A percentile compares a stretch with the other conserved stretches of the same genome.
Conservation (phyloP, 2,888 invertebrate species). For the Isoperla grammatica region DNA sequence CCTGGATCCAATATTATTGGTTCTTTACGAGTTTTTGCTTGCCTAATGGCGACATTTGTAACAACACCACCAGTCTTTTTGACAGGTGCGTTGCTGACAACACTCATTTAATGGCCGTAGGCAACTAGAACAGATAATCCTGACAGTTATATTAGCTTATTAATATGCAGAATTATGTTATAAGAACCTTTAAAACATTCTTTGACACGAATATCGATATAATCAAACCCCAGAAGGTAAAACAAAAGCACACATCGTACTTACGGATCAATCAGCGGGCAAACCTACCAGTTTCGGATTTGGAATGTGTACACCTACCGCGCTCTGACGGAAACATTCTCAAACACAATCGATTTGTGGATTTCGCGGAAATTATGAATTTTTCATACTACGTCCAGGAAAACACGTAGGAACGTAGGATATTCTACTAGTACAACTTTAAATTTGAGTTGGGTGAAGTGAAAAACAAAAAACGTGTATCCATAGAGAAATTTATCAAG, state of each 20-base stretch:
- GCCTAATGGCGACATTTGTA: constrained; percentile 29
- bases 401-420: too few species aligned
- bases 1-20: constrained; percentile 23
- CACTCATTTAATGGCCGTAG: constrained; percentile 17
- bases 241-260: background rate
- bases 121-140: too few species aligned
- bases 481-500: too few species aligned
- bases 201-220: too few species aligned
- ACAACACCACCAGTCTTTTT: constrained; percentile 28
- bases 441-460: background rate
- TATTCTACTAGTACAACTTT: too few species aligned
- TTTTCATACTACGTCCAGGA: too few species aligned
- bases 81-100: constrained; percentile 25
- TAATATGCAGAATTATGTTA: too few species aligned
- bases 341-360: background rate
- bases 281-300: background rate
- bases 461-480: background rate
- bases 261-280: constrained; percentile 3
- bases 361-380: constrained; percentile 1
- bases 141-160: too few species aligned
- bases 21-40: constrained; percentile 28
- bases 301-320: constrained; percentile 3
- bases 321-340: constrained; percentile 5
- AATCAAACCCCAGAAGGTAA: too few species aligned
- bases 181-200: too few species aligned